Evolutionary conservation across 2,113 vertebrate genomes (phyloP).

Genomic region (Antigone vipio): DNA sequence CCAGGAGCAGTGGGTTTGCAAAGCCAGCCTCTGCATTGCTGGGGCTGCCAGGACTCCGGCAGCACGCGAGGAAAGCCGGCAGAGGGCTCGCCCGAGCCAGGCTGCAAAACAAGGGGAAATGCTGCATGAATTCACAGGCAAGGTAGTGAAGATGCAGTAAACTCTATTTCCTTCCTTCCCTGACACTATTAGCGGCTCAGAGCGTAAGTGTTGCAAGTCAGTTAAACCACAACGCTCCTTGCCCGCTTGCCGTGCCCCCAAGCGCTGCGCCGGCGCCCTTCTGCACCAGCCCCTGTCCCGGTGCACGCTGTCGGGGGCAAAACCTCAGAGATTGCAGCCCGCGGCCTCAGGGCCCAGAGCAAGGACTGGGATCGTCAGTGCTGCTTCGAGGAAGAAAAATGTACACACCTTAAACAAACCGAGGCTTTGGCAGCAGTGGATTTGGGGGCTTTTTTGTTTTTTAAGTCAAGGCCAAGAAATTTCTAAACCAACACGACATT

Average conservation of each 20-base stretch:
- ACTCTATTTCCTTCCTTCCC: background rate
- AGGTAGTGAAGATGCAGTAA: background rate
- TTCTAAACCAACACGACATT: background rate
- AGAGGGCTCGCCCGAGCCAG: conserved; percentile 16
- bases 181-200: background rate
- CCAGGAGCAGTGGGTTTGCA: background rate
- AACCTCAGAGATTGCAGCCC: background rate
- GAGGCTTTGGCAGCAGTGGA: background rate
- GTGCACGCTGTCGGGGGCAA: accelerated
- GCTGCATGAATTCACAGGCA: background rate
- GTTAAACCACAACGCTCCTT: background rate
- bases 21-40: background rate
- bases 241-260: background rate
- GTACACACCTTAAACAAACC: background rate
- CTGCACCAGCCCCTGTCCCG: background rate
- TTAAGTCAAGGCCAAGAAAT: background rate
- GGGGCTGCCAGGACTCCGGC: background rate
- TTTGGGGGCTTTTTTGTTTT: background rate
- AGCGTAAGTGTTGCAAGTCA: background rate
- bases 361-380: background rate
- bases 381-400: background rate
- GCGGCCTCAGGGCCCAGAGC: background rate
- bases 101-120: accelerated
- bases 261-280: background rate
- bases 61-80: background rate